These are phyloP conservation scores for Sinocyclocheilus grahami DNA, from an alignment of 2,113 vertebrate species.

Conservation along the genomic window DNA sequence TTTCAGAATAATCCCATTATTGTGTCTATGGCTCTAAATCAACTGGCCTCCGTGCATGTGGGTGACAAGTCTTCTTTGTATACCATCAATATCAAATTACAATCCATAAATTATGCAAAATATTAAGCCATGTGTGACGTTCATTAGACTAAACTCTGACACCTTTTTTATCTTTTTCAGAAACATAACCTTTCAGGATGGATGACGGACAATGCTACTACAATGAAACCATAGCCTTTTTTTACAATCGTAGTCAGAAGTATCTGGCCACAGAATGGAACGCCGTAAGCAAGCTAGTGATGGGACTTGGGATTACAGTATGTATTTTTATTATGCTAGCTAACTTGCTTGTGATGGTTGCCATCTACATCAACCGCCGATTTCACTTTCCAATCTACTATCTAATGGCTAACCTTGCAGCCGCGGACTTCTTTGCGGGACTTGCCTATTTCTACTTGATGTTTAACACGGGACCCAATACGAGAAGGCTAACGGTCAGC, in stretches of 20 bases:
- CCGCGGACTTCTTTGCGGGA: constrained; percentile 98
- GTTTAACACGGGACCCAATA: constrained; percentile 99
- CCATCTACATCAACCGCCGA: constrained; percentile 96
- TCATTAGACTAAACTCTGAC: neutral
- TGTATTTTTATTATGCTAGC: constrained; percentile 99
- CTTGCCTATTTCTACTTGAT: constrained; percentile 99
- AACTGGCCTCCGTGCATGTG: neutral
- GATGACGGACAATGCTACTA: constrained; percentile 92
- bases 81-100: neutral
- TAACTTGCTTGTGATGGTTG: constrained; percentile 98
- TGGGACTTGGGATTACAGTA: constrained; percentile 97
- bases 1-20: neutral
- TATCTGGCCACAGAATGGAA: constrained; percentile 93
- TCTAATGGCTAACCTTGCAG: constrained; percentile 98
- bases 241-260: constrained; percentile 96
- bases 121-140: neutral
- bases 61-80: neutral
- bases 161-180: constrained; percentile 55
- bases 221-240: constrained; percentile 98
- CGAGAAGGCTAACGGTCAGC: constrained; percentile 90
- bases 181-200: constrained; percentile 78
- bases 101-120: neutral
- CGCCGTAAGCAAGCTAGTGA: constrained; percentile 93
- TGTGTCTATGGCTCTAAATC: neutral
- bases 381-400: constrained; percentile 99